Base-by-base conservation (phyloP, 2,113 vertebrate species). In the Cephalopholis sonnerati region DNA sequence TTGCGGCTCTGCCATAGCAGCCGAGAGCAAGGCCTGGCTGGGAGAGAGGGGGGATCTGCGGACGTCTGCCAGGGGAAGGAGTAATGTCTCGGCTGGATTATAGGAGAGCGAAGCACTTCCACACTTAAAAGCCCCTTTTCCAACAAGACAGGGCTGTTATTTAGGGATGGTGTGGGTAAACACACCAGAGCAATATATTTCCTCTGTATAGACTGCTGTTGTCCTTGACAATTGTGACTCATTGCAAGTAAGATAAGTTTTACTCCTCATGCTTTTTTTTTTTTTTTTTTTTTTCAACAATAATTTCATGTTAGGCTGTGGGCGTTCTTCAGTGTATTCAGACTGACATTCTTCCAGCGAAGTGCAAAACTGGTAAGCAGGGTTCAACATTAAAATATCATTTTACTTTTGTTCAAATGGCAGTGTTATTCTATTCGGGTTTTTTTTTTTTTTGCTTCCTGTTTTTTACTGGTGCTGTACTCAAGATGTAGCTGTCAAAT, bases 51-150 rank as follows among this genome's bases (percentile, higher is more conserved):
- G 88, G 88, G 89, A 91, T 94, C 91, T 93, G 91, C 93, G 86
- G 92, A 91, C 91, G 92, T 93, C 95, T 95, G 94, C 94, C 93
- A 93, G 91, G 91, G 95, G 93, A 95, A 93, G 90, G 81, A 94
- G 92, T 90, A 84, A 89, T 90, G 95, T 94, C 94, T 95, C 93
- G 85, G 87, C 90, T 92, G 94, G 95, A 94, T 95, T 96, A 95
- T 87, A 94, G 87, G 82, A 91, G 91, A 93, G 92, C 63, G 76
- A 80, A 80, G 92, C 91, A 92, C 94, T 90, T 93, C 88, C 90
- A 92, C 91, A 81, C 88, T 94, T 95, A 93, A 94, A 95, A 95
- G 88, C 87, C 90, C 91, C 84, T 83, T 94, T 86, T 94, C 93
- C 89, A 93, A 92, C 90, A 83, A 93, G 93, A 93, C 92, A 90